These are phyloP conservation scores for Drosophila hydei DNA, from an alignment of 1,140 invertebrate species.

Conservation along the genomic window DNA sequence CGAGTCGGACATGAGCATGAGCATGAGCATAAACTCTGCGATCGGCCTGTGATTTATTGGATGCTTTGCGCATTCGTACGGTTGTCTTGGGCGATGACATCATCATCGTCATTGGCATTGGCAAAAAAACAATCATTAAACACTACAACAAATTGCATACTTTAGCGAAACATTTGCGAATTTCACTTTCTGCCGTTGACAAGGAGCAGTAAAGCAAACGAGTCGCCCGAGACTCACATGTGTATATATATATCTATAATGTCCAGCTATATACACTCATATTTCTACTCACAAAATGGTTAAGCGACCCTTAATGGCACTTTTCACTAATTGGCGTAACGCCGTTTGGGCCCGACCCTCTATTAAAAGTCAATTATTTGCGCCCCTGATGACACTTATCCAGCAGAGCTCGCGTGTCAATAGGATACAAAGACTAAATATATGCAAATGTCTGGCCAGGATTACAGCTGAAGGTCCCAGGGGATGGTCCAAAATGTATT, in stretches of 20 bases:
- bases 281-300: slow-evolving; percentile 1
- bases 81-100: slow-evolving; percentile 56
- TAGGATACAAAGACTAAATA: slow-evolving; percentile 57
- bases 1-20: slow-evolving; percentile 21
- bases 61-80: slow-evolving; percentile 31
- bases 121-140: slow-evolving; percentile 16
- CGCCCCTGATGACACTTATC: slow-evolving; percentile 48
- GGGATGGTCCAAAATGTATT: slow-evolving; percentile 18
- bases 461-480: slow-evolving; percentile 43
- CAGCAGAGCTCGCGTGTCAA: slow-evolving; percentile 51
- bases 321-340: slow-evolving; percentile 46
- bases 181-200: slow-evolving; percentile 29
- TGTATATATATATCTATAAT: not conserved
- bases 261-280: not conserved
- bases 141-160: slow-evolving; percentile 33
- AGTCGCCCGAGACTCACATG: slow-evolving; percentile 18
- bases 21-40: slow-evolving; percentile 46
- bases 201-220: slow-evolving; percentile 23
- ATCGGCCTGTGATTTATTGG: slow-evolving; percentile 70
- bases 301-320: slow-evolving; percentile 33
- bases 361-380: slow-evolving; percentile 58
- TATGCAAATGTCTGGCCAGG: slow-evolving; percentile 66
- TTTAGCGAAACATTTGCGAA: slow-evolving; percentile 30
- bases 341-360: slow-evolving; percentile 5
- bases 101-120: slow-evolving; percentile 40